Evolutionary conservation across 1,140 invertebrate genomes (phyloP), one percentile per base, ranked within the genome.

Genomic region (Drosophila busckii): DNA sequence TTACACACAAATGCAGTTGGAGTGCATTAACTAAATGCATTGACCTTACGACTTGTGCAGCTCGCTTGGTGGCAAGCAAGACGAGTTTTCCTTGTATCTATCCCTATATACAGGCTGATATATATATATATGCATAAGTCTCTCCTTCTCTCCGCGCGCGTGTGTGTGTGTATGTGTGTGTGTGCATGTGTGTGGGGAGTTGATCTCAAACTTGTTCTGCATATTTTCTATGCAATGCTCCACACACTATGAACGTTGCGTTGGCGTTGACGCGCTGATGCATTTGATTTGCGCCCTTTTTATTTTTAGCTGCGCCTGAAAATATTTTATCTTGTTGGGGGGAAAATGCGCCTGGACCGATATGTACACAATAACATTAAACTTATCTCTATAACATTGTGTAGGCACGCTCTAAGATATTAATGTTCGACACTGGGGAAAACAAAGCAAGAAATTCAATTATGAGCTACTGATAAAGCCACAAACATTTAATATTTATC

Each of bases 121-220:
- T 53, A 41, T 53, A 58, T 44, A 60, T 76, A 66, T 66, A 55
- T 70, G 54, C 60, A 58, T 60, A 62, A 59, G 25, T 68, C 35
- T 45, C 15, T 41, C 50, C 28, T 54, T 28, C 19, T 37, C n/a
- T 31, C 1, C 26, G 7, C 19, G 22, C 40, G 15, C 40, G 10
- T 34, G 20, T 31, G 3, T 31, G 6, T 45, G 12, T 28, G 40
- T 44, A 16, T 50, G 42, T 37, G 42, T 48, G 50, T 50, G 20
- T 58, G 42, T 40, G 50, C 35, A 26, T 42, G 41, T 35, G 41
- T 64, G 48, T 62, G 64, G 65, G 61, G 75, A 82, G 76, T 63
- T 65, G 75, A 46, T 80, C 75, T 80, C 70, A 62, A 82, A 82
- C 69, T 83, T 82, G 76, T 82, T 76, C 75, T 82, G 76, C 75